phyloP scores from a whole-genome alignment of 2,888 invertebrate genomes.

The Thereva nobilitata region DNA sequence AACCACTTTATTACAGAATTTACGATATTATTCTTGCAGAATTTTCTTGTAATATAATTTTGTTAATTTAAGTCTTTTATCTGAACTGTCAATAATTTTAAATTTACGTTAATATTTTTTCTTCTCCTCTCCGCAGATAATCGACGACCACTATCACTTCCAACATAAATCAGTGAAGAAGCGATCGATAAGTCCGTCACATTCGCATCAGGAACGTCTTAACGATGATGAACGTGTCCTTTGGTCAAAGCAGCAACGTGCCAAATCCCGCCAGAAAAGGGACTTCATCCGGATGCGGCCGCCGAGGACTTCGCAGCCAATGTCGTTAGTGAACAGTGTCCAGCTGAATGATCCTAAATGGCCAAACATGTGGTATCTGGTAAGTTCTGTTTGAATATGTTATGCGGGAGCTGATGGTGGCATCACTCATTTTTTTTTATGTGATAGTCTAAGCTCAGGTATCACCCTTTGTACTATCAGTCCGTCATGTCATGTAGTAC shows the following conservation, averaged over 20 bases:
- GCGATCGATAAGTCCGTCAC: slow-evolving; percentile 73
- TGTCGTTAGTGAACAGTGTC: slow-evolving; percentile 51
- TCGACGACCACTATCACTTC: slow-evolving; percentile 84
- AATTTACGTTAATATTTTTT: no score
- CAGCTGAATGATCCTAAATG: slow-evolving; percentile 86
- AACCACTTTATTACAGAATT: no score
- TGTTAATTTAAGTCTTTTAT: no score
- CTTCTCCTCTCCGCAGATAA: slow-evolving; percentile 70
- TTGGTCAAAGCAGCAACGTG: slow-evolving; percentile 83
- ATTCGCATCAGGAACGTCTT: slow-evolving; percentile 71
- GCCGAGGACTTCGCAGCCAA: slow-evolving; percentile 49
- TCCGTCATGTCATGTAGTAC: no score
- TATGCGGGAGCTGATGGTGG: neutral
- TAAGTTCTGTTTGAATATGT: slow-evolving; percentile 61
- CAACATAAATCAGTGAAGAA: slow-evolving; percentile 78
- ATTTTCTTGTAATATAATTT: no score
- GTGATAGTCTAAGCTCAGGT: no score
- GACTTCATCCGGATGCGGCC: slow-evolving; percentile 67
- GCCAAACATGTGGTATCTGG: slow-evolving; percentile 97
- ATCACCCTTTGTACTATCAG: no score
- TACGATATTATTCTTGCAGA: no score
- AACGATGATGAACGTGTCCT: slow-evolving; percentile 75
- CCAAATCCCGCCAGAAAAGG: slow-evolving; percentile 79
- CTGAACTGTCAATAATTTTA: no score
- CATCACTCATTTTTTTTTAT: no score